These are phyloP conservation scores for Dryobotodes eremita DNA, from an alignment of 2,888 invertebrate genomes.

Conservation along the genomic window DNA sequence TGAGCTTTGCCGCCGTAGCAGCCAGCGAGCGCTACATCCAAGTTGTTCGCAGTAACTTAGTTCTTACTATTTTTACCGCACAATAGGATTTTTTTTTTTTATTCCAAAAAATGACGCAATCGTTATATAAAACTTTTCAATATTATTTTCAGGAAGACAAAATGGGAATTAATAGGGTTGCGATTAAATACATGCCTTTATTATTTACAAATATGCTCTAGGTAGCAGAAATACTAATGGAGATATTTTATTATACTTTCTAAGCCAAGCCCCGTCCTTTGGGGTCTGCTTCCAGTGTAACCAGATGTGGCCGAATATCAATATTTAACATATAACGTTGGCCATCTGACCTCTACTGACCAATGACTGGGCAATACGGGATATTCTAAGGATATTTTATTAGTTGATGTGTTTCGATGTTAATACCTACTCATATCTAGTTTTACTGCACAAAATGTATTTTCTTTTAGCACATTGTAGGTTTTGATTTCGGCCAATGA, in stretches of 20 bases:
- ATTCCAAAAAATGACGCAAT: not conserved
- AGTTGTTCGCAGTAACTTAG: not conserved
- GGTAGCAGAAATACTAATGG: not conserved
- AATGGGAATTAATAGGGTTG: not conserved
- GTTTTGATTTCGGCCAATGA: not conserved
- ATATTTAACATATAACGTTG: not conserved
- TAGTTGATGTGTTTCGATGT: not conserved
- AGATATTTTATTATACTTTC: constrained; percentile 5
- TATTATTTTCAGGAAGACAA: not conserved
- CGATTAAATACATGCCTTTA: not conserved
- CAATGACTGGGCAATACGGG: not conserved
- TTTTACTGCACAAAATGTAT: not conserved
- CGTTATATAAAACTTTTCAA: not conserved
- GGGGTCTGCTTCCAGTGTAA: not conserved
- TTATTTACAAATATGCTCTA: not conserved
- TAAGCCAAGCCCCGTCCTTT: not conserved
- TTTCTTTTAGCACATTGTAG: not conserved
- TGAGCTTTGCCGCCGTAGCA: not conserved
- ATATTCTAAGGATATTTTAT: not conserved
- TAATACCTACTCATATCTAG: no score
- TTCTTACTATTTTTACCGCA: not conserved
- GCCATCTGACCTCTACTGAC: not conserved
- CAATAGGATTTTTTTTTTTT: not conserved
- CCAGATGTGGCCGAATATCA: not conserved
- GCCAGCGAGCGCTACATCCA: not conserved